These are phyloP conservation scores for Sipha flava DNA, from an alignment of 1,140 invertebrate species.

Conservation along the genomic window DNA sequence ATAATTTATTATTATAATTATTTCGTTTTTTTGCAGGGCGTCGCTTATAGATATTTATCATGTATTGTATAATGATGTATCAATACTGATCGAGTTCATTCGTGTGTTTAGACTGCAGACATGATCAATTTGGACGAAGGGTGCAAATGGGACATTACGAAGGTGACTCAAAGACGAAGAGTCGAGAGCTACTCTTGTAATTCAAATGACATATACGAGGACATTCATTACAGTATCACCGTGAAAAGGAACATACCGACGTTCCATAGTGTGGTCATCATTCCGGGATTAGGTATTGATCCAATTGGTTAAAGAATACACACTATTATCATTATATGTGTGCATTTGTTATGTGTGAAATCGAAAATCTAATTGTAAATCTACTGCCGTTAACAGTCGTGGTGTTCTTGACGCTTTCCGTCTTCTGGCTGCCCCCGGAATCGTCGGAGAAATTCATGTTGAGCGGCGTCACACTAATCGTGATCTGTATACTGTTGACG, in stretches of 20 bases:
- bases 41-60: too few relatives aligned
- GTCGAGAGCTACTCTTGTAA: constrained; percentile 46
- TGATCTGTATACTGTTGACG: constrained; percentile 53
- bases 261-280: constrained; percentile 53
- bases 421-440: constrained; percentile 58
- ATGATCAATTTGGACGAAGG: constrained; percentile 40
- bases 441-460: constrained; percentile 56
- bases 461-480: constrained; percentile 51
- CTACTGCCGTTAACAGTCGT: constrained; percentile 46
- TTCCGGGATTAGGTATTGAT: constrained; percentile 51
- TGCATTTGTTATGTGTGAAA: too few relatives aligned
- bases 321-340: too few relatives aligned
- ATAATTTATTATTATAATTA: too few relatives aligned
- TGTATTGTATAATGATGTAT: too few relatives aligned
- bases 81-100: neutral
- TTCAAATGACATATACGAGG: constrained; percentile 51
- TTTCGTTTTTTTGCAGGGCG: too few relatives aligned
- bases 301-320: too few relatives aligned
- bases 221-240: constrained; percentile 48
- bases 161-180: constrained; percentile 43
- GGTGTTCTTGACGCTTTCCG: constrained; percentile 52
- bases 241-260: constrained; percentile 52
- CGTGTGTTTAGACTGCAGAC: neutral
- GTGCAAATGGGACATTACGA: constrained; percentile 52
- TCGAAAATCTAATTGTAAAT: too few relatives aligned